Percentiles rank a stretch among this genome's conserved stretches.
phyloP scores from a whole-genome alignment of 2,888 invertebrate species.

The Athalia cordata region DNA sequence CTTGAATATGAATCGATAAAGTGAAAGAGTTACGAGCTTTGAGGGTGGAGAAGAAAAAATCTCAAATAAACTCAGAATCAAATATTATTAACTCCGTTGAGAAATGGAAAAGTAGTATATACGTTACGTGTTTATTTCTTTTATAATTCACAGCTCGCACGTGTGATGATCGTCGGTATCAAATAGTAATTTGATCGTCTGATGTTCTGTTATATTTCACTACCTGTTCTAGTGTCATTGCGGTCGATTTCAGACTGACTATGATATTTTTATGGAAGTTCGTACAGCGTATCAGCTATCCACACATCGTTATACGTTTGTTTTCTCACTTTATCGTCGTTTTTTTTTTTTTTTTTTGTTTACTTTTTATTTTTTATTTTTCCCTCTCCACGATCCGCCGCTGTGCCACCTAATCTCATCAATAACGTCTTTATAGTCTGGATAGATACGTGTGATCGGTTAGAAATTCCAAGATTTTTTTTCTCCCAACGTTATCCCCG shows the following conservation, averaged over 20 bases:
- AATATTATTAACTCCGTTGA: neutral
- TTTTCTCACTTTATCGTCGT: no score
- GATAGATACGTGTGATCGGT: neutral
- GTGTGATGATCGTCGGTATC: neutral
- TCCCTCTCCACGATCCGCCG: neutral
- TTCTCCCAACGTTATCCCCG: neutral
- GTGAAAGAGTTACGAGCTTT: neutral
- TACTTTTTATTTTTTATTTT: neutral
- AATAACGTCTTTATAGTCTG: neutral
- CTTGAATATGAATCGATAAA: constrained; percentile 21
- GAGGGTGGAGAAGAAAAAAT: constrained; percentile 17
- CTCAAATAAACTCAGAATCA: constrained; percentile 24
- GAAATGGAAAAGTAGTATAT: neutral
- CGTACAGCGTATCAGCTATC: no score
- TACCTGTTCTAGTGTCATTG: no score
- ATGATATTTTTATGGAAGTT: no score
- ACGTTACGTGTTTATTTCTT: neutral
- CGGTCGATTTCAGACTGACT: no score
- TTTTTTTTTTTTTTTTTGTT: neutral
- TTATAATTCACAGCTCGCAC: neutral
- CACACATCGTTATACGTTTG: no score
- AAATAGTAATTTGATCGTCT: constrained; percentile 30
- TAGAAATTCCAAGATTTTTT: constrained; percentile 14
- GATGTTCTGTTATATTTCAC: neutral
- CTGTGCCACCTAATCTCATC: neutral